Percentiles rank a stretch among this genome's conserved stretches.
Evolutionary conservation across 2,888 invertebrate species (phyloP).

Genomic region (Drosophila ezoana): DNA sequence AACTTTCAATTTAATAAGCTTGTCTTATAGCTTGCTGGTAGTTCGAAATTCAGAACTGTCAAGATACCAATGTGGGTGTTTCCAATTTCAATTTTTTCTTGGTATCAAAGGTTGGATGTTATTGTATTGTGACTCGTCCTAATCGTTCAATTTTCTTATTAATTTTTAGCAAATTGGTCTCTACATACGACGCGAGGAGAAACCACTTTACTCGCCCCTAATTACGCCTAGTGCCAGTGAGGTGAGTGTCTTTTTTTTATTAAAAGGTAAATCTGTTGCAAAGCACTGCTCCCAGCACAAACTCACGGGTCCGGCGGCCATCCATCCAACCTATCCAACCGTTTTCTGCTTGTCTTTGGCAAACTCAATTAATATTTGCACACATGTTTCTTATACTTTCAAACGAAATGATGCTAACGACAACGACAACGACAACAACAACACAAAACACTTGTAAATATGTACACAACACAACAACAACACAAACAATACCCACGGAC

Average conservation of each 20-base stretch:
- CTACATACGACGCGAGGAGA: slow-evolving; percentile 82
- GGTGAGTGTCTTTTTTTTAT: slow-evolving; percentile 67
- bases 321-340: slow-evolving; percentile 14
- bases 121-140: too few species aligned
- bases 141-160: slow-evolving; percentile 1
- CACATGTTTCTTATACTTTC: slow-evolving; percentile 79
- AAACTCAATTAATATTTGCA: slow-evolving; percentile 76
- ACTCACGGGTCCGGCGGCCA: slow-evolving; percentile 19
- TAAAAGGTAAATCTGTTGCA: slow-evolving; percentile 19
- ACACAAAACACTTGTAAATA: slow-evolving; percentile 46
- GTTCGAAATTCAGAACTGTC: too few species aligned
- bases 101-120: too few species aligned
- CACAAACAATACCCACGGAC: slow-evolving; percentile 38
- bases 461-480: slow-evolving; percentile 42
- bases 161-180: slow-evolving; percentile 81
- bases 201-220: slow-evolving; percentile 77
- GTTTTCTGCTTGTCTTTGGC: slow-evolving; percentile 58
- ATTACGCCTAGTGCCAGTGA: slow-evolving; percentile 72
- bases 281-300: slow-evolving; percentile 27
- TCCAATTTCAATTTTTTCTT: too few species aligned
- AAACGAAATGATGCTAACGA: slow-evolving; percentile 69
- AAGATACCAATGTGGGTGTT: too few species aligned
- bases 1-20: too few species aligned
- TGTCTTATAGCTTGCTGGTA: too few species aligned
- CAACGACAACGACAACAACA: slow-evolving; percentile 49